A percentile compares a stretch with the other conserved stretches of the same genome.
These are phyloP conservation scores for Mesorhabditis belari DNA, from an alignment of 2,888 invertebrate species.

Conservation along the genomic window DNA sequence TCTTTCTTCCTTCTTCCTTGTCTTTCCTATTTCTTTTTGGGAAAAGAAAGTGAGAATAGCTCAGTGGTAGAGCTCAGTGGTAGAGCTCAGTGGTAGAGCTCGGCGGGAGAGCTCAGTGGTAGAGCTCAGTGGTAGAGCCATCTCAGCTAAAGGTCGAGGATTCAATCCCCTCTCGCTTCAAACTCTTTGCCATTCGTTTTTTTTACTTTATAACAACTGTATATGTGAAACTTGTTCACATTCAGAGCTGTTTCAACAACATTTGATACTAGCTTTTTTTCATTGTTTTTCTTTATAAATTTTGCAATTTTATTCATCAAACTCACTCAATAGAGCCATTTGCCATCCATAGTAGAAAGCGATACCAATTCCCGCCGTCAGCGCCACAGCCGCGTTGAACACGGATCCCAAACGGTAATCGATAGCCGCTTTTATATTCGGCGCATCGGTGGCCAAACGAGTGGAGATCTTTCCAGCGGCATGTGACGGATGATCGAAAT, in stretches of 20 bases:
- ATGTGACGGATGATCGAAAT: conserved; percentile 56
- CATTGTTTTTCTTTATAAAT: no score
- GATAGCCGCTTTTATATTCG: conserved; percentile 56
- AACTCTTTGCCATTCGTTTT: not conserved
- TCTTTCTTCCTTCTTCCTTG: no score
- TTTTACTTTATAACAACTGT: not conserved
- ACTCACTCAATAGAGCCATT: conserved; percentile 49
- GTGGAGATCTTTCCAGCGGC: conserved; percentile 55
- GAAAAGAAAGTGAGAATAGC: no score
- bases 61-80: no score
- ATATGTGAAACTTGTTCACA: not conserved
- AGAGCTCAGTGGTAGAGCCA: no score
- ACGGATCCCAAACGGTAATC: conserved; percentile 55
- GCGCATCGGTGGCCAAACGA: conserved; percentile 56
- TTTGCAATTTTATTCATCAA: no score
- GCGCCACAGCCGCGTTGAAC: conserved; percentile 53
- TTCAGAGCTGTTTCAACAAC: no score
- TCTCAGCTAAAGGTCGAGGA: no score
- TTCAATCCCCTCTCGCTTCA: not conserved
- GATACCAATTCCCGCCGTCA: conserved; percentile 55
- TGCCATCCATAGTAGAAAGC: conserved; percentile 58
- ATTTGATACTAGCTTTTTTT: no score
- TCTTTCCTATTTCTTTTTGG: no score
- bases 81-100: no score
- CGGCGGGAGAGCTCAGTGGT: no score